Percentiles rank a stretch among this genome's conserved stretches.
Evolutionary conservation across 2,113 vertebrate genomes (phyloP).

Genomic region (Microcebus ravelobensis): DNA sequence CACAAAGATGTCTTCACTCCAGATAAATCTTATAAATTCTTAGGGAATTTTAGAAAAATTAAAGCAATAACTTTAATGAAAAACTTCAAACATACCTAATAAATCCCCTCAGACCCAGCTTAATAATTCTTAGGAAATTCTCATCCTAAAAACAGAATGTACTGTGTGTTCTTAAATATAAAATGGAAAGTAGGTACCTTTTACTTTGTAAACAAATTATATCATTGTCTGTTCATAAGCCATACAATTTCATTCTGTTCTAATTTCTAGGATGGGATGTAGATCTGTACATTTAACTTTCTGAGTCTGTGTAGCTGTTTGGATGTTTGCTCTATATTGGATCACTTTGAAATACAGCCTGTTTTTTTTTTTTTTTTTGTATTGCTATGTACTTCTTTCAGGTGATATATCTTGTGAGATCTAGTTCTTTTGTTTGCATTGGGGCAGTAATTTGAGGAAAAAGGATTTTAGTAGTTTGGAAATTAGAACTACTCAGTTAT

Average conservation of each 20-base stretch:
- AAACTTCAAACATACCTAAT: constrained; percentile 15
- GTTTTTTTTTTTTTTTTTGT: not conserved
- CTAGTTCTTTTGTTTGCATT: not conserved
- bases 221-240: not conserved
- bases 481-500: not conserved
- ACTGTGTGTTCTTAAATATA: constrained; percentile 3
- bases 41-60: not conserved
- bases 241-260: not conserved
- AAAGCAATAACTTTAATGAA: not conserved
- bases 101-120: not conserved
- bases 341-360: not conserved
- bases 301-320: not conserved
- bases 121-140: constrained; percentile 28
- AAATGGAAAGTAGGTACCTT: not conserved
- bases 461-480: constrained; percentile 24
- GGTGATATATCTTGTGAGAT: not conserved
- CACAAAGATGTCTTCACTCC: not conserved
- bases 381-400: not conserved
- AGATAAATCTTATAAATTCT: not conserved
- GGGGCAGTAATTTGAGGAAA: not conserved
- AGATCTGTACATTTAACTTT: not conserved
- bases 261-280: not conserved
- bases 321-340: not conserved
- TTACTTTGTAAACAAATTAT: not conserved
- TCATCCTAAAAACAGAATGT: not conserved